Evolutionary conservation across 2,113 vertebrate species (phyloP), one percentile per base, ranked within the genome.

Genomic region (Neotoma lepida): DNA sequence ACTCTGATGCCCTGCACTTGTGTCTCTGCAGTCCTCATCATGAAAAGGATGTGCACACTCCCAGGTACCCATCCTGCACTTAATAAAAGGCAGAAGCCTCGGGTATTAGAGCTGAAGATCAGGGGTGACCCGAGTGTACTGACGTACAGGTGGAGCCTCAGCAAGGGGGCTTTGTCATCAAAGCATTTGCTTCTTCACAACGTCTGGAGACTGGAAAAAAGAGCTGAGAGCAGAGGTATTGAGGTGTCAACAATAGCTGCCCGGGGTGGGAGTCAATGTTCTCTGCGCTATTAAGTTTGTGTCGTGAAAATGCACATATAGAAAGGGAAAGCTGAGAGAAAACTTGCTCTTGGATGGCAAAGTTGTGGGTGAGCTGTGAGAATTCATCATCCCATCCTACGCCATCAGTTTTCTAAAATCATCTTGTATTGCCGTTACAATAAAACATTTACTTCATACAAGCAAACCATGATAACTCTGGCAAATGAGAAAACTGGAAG

Each of bases 381-480:
- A n/a, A 46, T 90, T 90, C 64, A 77, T 82, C 85, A 88, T 44
- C 61, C 10, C 74, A 85, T 66, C 28, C 39, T 44, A 41, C 46
- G 56, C n/a, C 78, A 90, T 49, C 35, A 20, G 44, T 93, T 95
- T 94, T 86, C n/a, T 81, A 73, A 90, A 82, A 54, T 51, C 54
- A 78, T 18, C 86, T 89, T 56, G 39, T 41, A 96, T 94, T 90
- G 66, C 58, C 90, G 82, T 82, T 46, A 63, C 61, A 97, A 95
- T 84, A 82, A 88, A 95, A 85, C 14, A 41, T 41, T 90, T 89
- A 39, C 68, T 82, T 84, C 76, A 70, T 58, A 51, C 86, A 71
- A 49, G 54, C 92, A 92, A 90, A 76, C 87, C 35, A 88, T 56
- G 41, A 22, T 90, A 28, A 86, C 64, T 90, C 94, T 70, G 80